Evolutionary conservation across 53 echinoderm and acorn worm species (phyloP).

Genomic region (Antedon mediterranea): DNA sequence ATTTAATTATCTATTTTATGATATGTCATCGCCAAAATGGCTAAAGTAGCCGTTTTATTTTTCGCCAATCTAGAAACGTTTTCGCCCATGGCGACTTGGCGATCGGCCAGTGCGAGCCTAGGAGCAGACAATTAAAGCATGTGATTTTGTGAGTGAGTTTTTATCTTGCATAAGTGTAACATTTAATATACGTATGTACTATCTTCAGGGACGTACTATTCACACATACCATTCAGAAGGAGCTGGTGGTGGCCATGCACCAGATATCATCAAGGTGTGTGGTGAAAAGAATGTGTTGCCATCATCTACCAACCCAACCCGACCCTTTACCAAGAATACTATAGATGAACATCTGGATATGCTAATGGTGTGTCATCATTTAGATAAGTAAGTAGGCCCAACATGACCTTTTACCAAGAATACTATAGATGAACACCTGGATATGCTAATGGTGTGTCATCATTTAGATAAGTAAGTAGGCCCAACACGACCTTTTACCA

Average conservation of each 20-base stretch:
- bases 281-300: constrained; percentile 53
- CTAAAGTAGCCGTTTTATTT: too few relatives aligned
- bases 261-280: constrained; percentile 54
- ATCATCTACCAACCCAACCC: constrained; percentile 58
- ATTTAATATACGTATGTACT: too few relatives aligned
- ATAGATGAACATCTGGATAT: constrained; percentile 64
- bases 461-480: constrained; percentile 56
- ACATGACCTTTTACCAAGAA: constrained; percentile 47
- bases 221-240: constrained; percentile 71
- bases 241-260: constrained; percentile 64
- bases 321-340: constrained; percentile 56
- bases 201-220: constrained; percentile 43
- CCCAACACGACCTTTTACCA: constrained; percentile 51
- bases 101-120: too few relatives aligned
- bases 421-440: constrained; percentile 52
- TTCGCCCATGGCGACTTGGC: too few relatives aligned
- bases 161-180: background rate
- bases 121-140: constrained; percentile 23
- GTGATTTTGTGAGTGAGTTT: background rate
- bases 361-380: constrained; percentile 61
- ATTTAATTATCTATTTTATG: too few relatives aligned
- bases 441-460: constrained; percentile 55
- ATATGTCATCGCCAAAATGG: too few relatives aligned
- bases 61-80: too few relatives aligned
- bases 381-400: constrained; percentile 54